phyloP scores from a whole-genome alignment of 2,888 invertebrate genomes.

The Mycalesis mineus region DNA sequence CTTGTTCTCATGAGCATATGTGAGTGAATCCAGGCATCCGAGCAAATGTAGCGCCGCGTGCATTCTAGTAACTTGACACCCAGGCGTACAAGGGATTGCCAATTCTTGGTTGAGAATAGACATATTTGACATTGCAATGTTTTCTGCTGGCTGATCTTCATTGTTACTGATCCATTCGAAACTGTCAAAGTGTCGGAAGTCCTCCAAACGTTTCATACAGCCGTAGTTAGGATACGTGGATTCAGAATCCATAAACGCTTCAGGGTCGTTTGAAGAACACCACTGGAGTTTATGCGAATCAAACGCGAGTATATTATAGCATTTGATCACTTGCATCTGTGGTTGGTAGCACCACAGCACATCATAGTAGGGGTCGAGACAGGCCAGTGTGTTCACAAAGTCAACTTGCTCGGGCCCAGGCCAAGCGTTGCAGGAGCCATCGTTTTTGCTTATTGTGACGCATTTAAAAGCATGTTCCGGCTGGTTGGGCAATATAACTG shows the following conservation, averaged over 20 bases:
- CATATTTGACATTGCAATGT: conserved; percentile 59
- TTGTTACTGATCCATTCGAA: conserved; percentile 52
- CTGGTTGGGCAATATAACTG: conserved; percentile 89
- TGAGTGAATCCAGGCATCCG: conserved; percentile 92
- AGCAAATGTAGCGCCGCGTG: conserved; percentile 94
- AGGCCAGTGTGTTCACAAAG: conserved; percentile 87
- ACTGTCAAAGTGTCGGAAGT: conserved; percentile 60
- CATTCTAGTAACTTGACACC: conserved; percentile 85
- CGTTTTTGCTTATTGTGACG: conserved; percentile 91
- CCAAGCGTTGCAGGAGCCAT: conserved; percentile 92
- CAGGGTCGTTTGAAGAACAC: conserved; percentile 57
- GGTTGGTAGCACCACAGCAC: conserved; percentile 95
- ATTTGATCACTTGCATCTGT: conserved; percentile 80
- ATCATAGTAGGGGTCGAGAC: conserved; percentile 94
- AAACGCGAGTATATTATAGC: conserved; percentile 90
- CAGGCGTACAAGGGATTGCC: conserved; percentile 85
- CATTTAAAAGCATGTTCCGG: conserved; percentile 90
- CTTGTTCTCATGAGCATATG: conserved; percentile 86
- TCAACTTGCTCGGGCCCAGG: conserved; percentile 89
- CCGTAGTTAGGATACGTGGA: conserved; percentile 65
- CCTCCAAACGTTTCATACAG: conserved; percentile 62
- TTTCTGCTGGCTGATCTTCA: conserved; percentile 49
- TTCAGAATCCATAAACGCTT: conserved; percentile 43
- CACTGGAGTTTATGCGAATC: conserved; percentile 78
- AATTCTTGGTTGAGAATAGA: conserved; percentile 89